phyloP scores from a whole-genome alignment of 2,888 invertebrate genomes.

The Pherbina coryleti region DNA sequence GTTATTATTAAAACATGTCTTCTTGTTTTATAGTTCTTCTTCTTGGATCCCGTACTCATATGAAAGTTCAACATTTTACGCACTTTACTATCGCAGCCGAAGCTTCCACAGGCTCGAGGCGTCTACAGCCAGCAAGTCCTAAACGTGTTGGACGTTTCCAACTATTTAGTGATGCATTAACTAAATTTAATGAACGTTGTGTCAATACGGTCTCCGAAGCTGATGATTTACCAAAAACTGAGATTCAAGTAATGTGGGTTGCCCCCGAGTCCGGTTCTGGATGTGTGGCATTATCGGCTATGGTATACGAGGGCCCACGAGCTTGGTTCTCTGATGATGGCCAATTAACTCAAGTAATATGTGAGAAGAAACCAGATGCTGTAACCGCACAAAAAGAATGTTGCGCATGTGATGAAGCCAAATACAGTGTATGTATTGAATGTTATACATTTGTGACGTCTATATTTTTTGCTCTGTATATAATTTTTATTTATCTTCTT shows the following conservation, averaged over 20 bases:
- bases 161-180: constrained; percentile 74
- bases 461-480: not conserved
- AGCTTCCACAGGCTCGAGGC: constrained; percentile 59
- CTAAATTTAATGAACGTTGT: constrained; percentile 83
- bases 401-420: constrained; percentile 96
- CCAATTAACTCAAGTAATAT: constrained; percentile 81
- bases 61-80: constrained; percentile 80
- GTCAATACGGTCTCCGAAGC: constrained; percentile 87
- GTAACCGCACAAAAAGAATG: constrained; percentile 76
- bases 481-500: not conserved
- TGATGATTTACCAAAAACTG: constrained; percentile 83
- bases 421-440: constrained; percentile 81
- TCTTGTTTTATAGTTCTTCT: constrained; percentile 73
- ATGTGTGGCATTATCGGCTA: constrained; percentile 90
- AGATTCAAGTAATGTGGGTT: constrained; percentile 92
- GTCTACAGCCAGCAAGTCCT: constrained; percentile 69
- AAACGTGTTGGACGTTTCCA: constrained; percentile 79
- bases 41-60: constrained; percentile 77
- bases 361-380: constrained; percentile 78
- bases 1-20: not conserved
- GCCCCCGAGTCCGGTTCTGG: constrained; percentile 88
- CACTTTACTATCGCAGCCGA: constrained; percentile 84
- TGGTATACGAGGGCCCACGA: constrained; percentile 83
- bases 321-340: constrained; percentile 94
- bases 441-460: not conserved